Evolutionary conservation across 2,888 invertebrate species (phyloP).

Genomic region (Drosophila ustulata): DNA sequence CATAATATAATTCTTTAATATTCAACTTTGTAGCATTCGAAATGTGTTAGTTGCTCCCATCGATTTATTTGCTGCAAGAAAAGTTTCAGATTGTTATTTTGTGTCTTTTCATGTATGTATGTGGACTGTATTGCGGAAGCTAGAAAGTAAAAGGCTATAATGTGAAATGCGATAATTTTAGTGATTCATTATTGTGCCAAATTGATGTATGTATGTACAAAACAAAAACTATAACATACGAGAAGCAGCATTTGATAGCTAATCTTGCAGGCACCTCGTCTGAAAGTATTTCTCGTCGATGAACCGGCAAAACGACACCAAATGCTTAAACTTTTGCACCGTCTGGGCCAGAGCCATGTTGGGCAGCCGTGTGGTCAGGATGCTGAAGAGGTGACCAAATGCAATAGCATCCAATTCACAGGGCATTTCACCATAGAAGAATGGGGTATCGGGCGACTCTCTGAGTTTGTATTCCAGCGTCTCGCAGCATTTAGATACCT

Average conservation of each 20-base stretch:
- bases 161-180: conserved; percentile 22
- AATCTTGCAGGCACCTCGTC: conserved; percentile 54
- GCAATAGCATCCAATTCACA: conserved; percentile 98
- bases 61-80: conserved; percentile 49
- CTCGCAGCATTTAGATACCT: conserved; percentile 92
- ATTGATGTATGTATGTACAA: conserved; percentile 17
- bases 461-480: conserved; percentile 94
- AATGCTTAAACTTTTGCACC: conserved; percentile 90
- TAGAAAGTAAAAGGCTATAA: conserved; percentile 10
- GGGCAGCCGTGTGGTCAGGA: conserved; percentile 95
- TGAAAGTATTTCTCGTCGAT: conserved; percentile 93
- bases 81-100: conserved; percentile 27
- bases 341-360: conserved; percentile 92
- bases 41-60: conserved; percentile 9
- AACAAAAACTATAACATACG: conserved; percentile 13
- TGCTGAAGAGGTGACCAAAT: conserved; percentile 98
- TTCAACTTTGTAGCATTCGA: conserved; percentile 9
- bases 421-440: conserved; percentile 93
- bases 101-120: background rate
- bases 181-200: conserved; percentile 18
- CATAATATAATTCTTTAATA: conserved; percentile 2
- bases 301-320: conserved; percentile 93
- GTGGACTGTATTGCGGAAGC: background rate
- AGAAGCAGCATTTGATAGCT: conserved; percentile 11
- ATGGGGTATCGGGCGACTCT: conserved; percentile 87